Conservation (phyloP, 2,113 vertebrate species). For the Propithecus coquereli region DNA sequence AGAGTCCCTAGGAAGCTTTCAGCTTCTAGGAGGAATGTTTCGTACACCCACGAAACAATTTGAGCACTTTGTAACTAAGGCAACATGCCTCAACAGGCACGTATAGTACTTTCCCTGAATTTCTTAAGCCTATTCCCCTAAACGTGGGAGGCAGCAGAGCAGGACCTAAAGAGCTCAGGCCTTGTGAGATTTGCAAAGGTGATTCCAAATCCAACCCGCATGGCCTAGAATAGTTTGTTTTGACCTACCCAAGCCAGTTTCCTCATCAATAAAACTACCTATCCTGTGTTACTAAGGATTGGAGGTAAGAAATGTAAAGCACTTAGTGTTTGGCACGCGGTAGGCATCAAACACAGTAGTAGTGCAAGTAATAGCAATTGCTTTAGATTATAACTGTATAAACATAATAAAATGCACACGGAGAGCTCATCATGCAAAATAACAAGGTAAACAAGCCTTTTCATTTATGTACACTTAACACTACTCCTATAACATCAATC, state of each 20-base stretch:
- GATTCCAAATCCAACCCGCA: background rate
- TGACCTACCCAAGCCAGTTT: background rate
- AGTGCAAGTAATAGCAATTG: background rate
- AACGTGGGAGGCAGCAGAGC: background rate
- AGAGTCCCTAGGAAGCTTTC: background rate
- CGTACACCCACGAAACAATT: background rate
- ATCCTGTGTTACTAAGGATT: background rate
- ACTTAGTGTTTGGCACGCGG: background rate
- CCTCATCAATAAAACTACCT: background rate
- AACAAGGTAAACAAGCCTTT: background rate
- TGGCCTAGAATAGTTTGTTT: background rate
- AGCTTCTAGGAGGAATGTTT: conserved; percentile 23
- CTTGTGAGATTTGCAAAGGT: background rate
- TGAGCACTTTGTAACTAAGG: background rate
- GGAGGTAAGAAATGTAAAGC: background rate
- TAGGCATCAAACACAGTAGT: background rate
- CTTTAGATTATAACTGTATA: background rate
- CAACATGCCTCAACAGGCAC: conserved; percentile 55
- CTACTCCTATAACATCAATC: background rate
- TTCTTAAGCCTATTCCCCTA: background rate
- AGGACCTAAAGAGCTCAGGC: background rate
- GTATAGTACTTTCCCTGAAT: background rate
- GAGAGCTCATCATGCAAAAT: background rate
- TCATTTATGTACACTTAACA: background rate
- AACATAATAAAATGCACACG: background rate